Evolutionary conservation across 2,113 vertebrate species (phyloP), one percentile per base, ranked within the genome.

Genomic region (Eulacestoma nigropectus): DNA sequence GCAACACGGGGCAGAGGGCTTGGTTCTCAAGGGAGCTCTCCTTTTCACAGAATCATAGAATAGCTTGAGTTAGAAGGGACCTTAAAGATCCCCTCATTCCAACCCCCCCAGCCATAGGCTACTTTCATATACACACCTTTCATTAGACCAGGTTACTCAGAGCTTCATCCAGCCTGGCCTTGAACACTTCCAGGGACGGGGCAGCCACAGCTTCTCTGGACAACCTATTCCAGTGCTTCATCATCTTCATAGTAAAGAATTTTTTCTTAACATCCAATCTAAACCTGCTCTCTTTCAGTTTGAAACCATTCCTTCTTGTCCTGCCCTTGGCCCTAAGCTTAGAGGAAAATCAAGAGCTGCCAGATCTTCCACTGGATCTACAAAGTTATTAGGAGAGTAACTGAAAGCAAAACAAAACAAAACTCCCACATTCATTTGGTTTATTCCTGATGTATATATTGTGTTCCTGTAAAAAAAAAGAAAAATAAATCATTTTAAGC

Each of bases 401-500:
- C 3, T 55, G 74, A 94, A 72, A 91, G 19, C 10, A 88, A 85
- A 85, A 4, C 29, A 64, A 56, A 92, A 33, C 20, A 50, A 83
- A 75, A 10, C 1, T 2, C 30, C 6, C 3, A 52, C 33, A 30
- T 2, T 37, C 1, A 18, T 57, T 64, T 49, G 21, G 21, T 64
- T 84, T 65, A 27, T 64, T 84, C 30, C 44, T 81, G 8, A 5
- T 37, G 16, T 41, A 22, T 60, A n/a, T 55, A 20, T 59, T 79
- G 8, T 1, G 30, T 20, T 76, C 8, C 52, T 46, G 25, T 3
- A 6, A 22, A 46, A n/a, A 21, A 11, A 6, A 27, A 16, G 0
- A 35, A 42, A 1, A 59, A 19, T 5, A 63, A 73, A 37, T 29
- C 4, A 52, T 77, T 55, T 42, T 69, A 56, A 33, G 27, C 7